Base-by-base conservation (phyloP, 35 echinoderm and acorn worm species). In the Hemicentrotus pulcherrimus region DNA sequence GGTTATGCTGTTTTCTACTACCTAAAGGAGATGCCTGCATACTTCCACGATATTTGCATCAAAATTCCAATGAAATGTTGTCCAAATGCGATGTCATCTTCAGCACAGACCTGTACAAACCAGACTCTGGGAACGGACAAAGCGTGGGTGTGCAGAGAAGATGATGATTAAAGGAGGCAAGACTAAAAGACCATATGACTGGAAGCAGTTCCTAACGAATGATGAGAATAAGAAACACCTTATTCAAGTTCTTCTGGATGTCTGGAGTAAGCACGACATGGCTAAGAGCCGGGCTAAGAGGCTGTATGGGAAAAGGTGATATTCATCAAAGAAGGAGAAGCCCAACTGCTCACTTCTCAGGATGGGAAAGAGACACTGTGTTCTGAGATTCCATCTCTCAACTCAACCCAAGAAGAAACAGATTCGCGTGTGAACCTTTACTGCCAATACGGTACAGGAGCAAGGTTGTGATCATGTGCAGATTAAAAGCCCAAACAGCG, bases 1-100 rank as follows among this genome's bases (percentile, higher is more conserved):
- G 96, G 96, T 6, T 94, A 97, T 96, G 96, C 96, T 92, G 58
- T 97, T 47, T 97, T 97, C 94, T 86, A 97, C 48, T 31, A 86
- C 31, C 96, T 97, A 48, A 85, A 33, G 7, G 70, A 91, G 46
- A 6, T 95, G 5, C 95, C 96, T 13, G 70, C 91, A 78, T 96
- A 91, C 31, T 97, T 97, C 86, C 92, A 87, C 71, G 92, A 92
- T 65, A 96, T 97, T 90, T 95, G 96, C 86, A 90, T 94, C 31
- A 30, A 96, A 61, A 55, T 97, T 2, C 52, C 65, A 88, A 97
- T 92, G 95, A 94, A 31, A 96, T 97, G 95, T 55, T 94, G 31
- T 52, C 95, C 9, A 97, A 97, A 60, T 91, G 94, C 11, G 91
- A 97, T 91, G 94, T 97, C 32, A 31, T 97, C 96, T 97, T 97